phyloP scores from a whole-genome alignment of 2,113 vertebrate species.

The Hyperopisus bebe region DNA sequence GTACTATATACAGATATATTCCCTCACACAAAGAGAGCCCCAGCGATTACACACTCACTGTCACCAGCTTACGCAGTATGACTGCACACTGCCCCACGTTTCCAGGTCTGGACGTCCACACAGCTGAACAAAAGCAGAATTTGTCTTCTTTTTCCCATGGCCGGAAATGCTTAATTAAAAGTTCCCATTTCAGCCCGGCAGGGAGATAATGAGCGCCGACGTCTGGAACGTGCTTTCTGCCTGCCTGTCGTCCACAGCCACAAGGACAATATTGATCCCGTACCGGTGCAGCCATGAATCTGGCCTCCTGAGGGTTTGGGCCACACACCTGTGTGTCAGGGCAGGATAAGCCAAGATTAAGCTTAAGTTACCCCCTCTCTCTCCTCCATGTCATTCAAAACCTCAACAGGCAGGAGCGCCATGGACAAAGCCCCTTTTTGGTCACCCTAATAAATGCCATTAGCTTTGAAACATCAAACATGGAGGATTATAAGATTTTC shows the following conservation, averaged over 20 bases:
- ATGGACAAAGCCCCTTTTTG: conserved; percentile 63
- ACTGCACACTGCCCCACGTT: neutral
- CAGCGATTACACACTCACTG: neutral
- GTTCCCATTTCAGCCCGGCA: conserved; percentile 37
- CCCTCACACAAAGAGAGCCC: neutral
- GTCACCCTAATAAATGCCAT: conserved; percentile 60
- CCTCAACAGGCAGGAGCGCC: conserved; percentile 41
- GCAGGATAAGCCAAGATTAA: conserved; percentile 63
- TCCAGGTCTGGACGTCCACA: neutral
- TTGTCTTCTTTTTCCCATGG: neutral
- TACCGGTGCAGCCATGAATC: conserved; percentile 38
- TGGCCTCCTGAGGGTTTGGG: conserved; percentile 49
- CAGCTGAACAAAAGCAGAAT: neutral
- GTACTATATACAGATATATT: neutral
- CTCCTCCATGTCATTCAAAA: conserved; percentile 62
- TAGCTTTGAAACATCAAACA: conserved; percentile 71
- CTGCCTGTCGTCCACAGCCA: conserved; percentile 36
- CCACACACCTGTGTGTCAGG: conserved; percentile 57
- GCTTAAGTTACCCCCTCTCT: conserved; percentile 63
- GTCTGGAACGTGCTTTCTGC: conserved; percentile 32
- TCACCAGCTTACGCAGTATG: neutral
- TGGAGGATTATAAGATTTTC: conserved; percentile 68
- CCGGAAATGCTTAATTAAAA: conserved; percentile 58
- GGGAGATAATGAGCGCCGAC: conserved; percentile 35
- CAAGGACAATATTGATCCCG: conserved; percentile 53